These are phyloP conservation scores for Sphaerophoria rueppellii DNA, from an alignment of 2,888 invertebrate genomes.

Conservation along the genomic window DNA sequence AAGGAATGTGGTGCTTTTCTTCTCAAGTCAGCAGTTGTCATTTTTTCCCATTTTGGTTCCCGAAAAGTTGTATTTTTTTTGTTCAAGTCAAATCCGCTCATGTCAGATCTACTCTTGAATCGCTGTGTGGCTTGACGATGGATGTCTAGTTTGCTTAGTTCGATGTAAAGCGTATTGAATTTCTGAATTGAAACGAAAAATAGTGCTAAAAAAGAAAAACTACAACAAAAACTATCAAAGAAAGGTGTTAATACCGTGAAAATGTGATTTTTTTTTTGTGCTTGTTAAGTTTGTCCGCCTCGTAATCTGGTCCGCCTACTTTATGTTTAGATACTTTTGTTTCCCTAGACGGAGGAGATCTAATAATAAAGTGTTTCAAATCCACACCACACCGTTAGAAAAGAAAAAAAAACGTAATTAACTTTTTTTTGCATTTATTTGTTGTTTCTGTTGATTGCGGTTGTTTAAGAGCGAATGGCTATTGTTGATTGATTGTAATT, in stretches of 20 bases:
- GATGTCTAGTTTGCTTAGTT: slow-evolving; percentile 27
- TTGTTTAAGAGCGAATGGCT: slow-evolving; percentile 6
- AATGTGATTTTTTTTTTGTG: slow-evolving; percentile 38
- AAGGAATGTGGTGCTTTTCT: too few relatives aligned
- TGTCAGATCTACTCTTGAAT: not conserved
- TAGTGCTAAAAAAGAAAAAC: not conserved
- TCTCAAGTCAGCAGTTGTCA: too few relatives aligned
- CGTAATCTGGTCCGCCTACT: slow-evolving; percentile 59
- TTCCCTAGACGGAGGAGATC: slow-evolving; percentile 36
- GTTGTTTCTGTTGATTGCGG: not conserved
- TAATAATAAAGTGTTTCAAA: slow-evolving; percentile 44
- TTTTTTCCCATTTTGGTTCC: too few relatives aligned
- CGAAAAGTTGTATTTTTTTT: too few relatives aligned
- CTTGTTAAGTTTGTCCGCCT: slow-evolving; percentile 52
- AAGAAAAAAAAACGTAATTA: slow-evolving; percentile 30
- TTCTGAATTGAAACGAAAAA: slow-evolving; percentile 53
- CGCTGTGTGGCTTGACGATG: slow-evolving; percentile 5
- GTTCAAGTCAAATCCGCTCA: not conserved
- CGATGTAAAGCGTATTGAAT: slow-evolving; percentile 32
- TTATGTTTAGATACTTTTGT: not conserved
- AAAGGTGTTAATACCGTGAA: slow-evolving; percentile 66
- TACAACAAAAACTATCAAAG: slow-evolving; percentile 45
- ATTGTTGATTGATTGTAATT: slow-evolving; percentile 38
- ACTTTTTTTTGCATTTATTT: slow-evolving; percentile 9
- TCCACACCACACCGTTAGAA: slow-evolving; percentile 50